These are phyloP conservation scores for Stenichneumon culpator DNA, from an alignment of 2,888 invertebrate genomes.

Conservation along the genomic window DNA sequence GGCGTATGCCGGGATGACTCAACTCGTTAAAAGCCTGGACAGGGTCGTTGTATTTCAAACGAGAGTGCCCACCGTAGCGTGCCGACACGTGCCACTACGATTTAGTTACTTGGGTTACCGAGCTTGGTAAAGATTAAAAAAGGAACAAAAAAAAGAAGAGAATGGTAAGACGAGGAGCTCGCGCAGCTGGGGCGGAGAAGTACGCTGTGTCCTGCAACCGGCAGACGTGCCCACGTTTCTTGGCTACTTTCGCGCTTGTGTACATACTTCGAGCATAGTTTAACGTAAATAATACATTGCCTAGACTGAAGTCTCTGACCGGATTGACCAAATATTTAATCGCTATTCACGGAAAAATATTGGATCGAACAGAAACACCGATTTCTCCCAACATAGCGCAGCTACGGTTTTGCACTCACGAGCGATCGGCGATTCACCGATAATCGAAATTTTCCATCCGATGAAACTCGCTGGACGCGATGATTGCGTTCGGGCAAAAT, in stretches of 20 bases:
- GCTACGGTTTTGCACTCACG: neutral
- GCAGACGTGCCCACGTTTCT: constrained; percentile 1
- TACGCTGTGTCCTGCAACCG: constrained; percentile 6
- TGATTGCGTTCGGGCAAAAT: neutral
- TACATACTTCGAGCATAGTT: neutral
- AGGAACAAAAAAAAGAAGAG: constrained; percentile 32
- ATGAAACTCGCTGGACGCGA: neutral
- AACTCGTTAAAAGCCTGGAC: constrained; percentile 54
- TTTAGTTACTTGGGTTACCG: constrained; percentile 71
- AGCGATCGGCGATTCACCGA: neutral
- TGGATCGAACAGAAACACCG: neutral
- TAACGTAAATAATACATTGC: neutral
- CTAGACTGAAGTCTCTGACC: neutral
- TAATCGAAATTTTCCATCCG: constrained; percentile 13
- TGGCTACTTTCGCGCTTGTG: neutral
- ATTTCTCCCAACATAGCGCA: neutral
- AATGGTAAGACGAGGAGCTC: constrained; percentile 40
- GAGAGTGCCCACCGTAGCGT: constrained; percentile 45
- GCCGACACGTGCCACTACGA: constrained; percentile 70
- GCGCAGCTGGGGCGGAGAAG: neutral
- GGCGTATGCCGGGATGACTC: constrained; percentile 41
- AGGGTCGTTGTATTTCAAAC: constrained; percentile 41
- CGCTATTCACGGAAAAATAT: neutral
- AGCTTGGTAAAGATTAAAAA: constrained; percentile 60
- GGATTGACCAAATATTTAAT: constrained; percentile 22